Conservation (phyloP, 64 coral and sea anemone genomes). For the Orbicella faveolata region DNA sequence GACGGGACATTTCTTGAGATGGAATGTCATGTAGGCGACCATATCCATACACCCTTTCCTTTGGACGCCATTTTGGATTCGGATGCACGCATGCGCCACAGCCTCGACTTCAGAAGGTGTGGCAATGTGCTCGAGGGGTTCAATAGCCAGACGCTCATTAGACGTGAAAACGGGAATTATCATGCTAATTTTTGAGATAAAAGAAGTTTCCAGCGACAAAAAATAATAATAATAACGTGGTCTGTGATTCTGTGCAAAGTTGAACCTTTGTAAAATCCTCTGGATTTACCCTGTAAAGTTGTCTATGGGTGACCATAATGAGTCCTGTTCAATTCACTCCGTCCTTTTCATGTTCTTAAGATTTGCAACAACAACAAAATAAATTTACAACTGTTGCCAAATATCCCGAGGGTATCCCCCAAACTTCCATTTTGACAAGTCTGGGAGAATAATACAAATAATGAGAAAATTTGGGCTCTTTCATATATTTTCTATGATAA, state of each 20-base stretch:
- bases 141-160: background rate
- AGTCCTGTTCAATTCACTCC: too few relatives aligned
- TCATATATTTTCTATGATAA: too few relatives aligned
- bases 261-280: background rate
- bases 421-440: too few relatives aligned
- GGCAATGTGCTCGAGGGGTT: background rate
- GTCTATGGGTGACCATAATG: background rate
- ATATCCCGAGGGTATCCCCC: too few relatives aligned
- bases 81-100: conserved; percentile 67
- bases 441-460: too few relatives aligned
- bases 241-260: background rate
- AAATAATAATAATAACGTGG: background rate
- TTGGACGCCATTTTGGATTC: conserved; percentile 92
- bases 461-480: too few relatives aligned
- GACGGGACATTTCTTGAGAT: conserved; percentile 97
- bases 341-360: too few relatives aligned
- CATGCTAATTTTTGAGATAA: background rate
- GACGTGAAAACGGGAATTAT: background rate
- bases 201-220: background rate
- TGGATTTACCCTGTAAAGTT: background rate
- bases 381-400: too few relatives aligned
- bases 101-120: conserved; percentile 43
- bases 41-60: conserved; percentile 83
- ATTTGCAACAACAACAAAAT: too few relatives aligned
- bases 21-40: conserved; percentile 86